phyloP scores from a whole-genome alignment of 2,888 invertebrate genomes.

The Caenorhabditis sulstoni region DNA sequence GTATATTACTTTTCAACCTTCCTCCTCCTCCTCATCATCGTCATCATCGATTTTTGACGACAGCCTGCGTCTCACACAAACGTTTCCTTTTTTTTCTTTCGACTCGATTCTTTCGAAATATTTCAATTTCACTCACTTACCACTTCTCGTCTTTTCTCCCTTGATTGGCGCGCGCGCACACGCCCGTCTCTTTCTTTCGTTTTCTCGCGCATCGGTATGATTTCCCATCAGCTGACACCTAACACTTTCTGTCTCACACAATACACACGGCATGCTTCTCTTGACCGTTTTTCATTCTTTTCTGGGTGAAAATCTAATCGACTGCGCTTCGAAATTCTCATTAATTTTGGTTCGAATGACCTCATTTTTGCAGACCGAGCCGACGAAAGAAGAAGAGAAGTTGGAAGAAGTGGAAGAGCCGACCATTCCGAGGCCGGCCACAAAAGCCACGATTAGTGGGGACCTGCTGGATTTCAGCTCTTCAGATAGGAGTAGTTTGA shows the following conservation, averaged over 20 bases:
- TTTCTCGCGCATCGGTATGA: constrained; percentile 9
- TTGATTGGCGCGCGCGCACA: too few relatives aligned
- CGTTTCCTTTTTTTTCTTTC: neutral
- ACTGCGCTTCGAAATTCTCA: too few relatives aligned
- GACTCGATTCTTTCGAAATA: constrained; percentile 17
- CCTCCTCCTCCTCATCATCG: neutral
- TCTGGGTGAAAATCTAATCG: neutral
- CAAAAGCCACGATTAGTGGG: constrained; percentile 26
- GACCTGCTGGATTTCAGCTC: constrained; percentile 51
- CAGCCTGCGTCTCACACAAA: neutral
- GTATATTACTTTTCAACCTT: constrained; percentile 29
- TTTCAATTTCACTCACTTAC: neutral
- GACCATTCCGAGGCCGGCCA: constrained; percentile 28
- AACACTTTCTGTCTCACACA: too few relatives aligned
- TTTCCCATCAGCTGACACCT: constrained; percentile 14
- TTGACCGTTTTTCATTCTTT: neutral
- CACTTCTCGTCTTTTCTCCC: too few relatives aligned
- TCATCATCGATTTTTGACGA: constrained; percentile 6
- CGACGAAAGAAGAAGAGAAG: neutral
- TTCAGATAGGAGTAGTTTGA: constrained; percentile 54
- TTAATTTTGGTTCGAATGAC: too few relatives aligned
- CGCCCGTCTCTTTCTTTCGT: neutral
- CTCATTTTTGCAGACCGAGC: too few relatives aligned
- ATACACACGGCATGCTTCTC: too few relatives aligned
- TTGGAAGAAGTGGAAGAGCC: constrained; percentile 6